Conservation (phyloP, 64 coral and sea anemone genomes). For the Porites lutea region DNA sequence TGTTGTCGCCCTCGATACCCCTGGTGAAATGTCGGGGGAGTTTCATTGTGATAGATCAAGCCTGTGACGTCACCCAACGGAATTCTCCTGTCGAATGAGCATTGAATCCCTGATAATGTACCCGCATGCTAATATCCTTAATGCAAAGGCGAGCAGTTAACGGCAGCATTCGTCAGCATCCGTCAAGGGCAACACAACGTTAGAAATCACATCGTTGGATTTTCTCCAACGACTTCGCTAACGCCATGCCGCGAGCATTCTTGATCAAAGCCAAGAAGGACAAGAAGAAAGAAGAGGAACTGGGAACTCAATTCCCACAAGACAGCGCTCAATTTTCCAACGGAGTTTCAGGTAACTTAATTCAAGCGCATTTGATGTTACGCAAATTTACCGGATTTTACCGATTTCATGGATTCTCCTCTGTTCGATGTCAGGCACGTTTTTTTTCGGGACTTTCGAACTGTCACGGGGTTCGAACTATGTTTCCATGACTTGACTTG, state of each 20-base stretch:
- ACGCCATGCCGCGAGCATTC: conserved; percentile 70
- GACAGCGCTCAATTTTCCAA: neutral
- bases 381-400: neutral
- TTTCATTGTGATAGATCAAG: conserved; percentile 63
- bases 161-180: conserved; percentile 66
- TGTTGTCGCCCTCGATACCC: neutral
- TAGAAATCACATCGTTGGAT: conserved; percentile 44
- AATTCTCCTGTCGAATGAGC: conserved; percentile 87
- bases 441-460: neutral
- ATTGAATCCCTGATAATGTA: conserved; percentile 52
- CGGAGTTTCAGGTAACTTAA: neutral
- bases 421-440: neutral
- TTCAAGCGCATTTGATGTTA: conserved; percentile 18
- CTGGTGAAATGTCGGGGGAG: conserved; percentile 43
- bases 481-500: neutral
- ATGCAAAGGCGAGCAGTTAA: conserved; percentile 50
- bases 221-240: conserved; percentile 41
- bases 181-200: conserved; percentile 25
- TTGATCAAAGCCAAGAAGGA: conserved; percentile 60
- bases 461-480: neutral
- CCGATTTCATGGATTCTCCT: conserved; percentile 16
- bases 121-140: conserved; percentile 58
- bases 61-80: conserved; percentile 69
- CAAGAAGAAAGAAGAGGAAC: conserved; percentile 42
- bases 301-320: neutral